Evolutionary conservation across 2,113 vertebrate genomes (phyloP), one percentile per base, ranked within the genome.

Genomic region (Collichthys lucidus): DNA sequence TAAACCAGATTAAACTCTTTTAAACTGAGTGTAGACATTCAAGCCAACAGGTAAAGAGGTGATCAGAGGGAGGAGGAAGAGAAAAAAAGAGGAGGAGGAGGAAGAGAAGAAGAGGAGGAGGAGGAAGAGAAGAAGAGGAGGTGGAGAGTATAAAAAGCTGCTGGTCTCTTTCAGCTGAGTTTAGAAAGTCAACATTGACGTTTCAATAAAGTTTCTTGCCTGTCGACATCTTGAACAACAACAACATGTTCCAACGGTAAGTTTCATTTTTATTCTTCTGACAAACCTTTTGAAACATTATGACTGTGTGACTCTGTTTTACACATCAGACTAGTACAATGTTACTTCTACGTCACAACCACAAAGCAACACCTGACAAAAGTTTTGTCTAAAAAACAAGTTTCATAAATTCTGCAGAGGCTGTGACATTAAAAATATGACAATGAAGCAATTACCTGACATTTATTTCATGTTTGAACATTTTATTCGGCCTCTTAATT

Each of bases 201-300:
- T 46, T 47, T 68, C 14, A 10, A 3, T 15, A 14, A 49, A 29
- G n/a, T 56, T 40, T 22, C 24, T 22, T 35, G 71, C 7, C 0
- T 29, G 67, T 63, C 2, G 11, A 77, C 68, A 42, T 59, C 71
- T 63, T 44, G 79, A 87, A 71, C 20, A 64, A 56, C 20, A 64
- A 56, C 84, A 76, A 64, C 63, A 91, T 91, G 90, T 47, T 86
- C 15, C 74, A 0, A 16, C 66, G 84, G 90, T 91, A 74, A 91
- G 90, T 89, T 35, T 20, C 11, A 3, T 26, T 49, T 64, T 17
- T 66, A 5, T 11, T 53, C 31, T 40, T 35, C 29, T 31, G 7
- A 59, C 20, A 2, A 57, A 59, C 7, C 52, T 24, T n/a, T 17
- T n/a, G 1, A 60, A 47, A 35, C 35, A 44, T 19, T 46, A 46